A percentile compares a stretch with the other conserved stretches of the same genome.
These are phyloP conservation scores for Tachypleus tridentatus DNA, from an alignment of 1,140 invertebrate species.

Conservation along the genomic window DNA sequence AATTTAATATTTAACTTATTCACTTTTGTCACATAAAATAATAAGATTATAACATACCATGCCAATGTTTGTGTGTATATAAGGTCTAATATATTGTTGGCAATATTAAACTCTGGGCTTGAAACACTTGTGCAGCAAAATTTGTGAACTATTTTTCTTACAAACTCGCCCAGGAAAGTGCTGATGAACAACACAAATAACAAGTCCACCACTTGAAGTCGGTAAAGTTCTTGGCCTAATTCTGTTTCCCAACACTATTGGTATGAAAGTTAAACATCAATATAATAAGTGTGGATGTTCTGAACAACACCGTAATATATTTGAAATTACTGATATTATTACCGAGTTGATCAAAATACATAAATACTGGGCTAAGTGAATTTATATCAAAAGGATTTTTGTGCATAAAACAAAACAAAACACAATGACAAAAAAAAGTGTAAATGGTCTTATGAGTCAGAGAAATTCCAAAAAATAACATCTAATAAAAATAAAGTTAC, in stretches of 20 bases:
- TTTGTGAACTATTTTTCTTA: neutral
- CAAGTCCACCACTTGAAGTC: neutral
- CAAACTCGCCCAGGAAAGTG: neutral
- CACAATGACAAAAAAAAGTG: too few relatives aligned
- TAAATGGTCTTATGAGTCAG: too few relatives aligned
- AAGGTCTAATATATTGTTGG: neutral
- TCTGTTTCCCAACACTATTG: neutral
- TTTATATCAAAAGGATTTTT: too few relatives aligned
- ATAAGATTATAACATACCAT: neutral
- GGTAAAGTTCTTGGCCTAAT: constrained; percentile 1
- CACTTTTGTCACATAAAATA: neutral
- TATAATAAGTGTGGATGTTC: too few relatives aligned
- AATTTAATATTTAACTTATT: neutral
- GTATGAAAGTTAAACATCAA: too few relatives aligned
- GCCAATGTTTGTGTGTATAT: constrained; percentile 1
- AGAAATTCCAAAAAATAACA: too few relatives aligned
- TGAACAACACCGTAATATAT: too few relatives aligned
- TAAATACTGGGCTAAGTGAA: too few relatives aligned
- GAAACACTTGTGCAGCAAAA: neutral
- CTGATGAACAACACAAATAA: neutral
- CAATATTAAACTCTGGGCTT: constrained; percentile 1
- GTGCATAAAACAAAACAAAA: too few relatives aligned
- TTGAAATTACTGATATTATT: too few relatives aligned
- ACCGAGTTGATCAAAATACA: too few relatives aligned
- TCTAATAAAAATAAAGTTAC: too few relatives aligned